A percentile compares a stretch with the other conserved stretches of the same genome.
Conservation (phyloP, 2,797 vertebrate genomes). For the Steatocranus sp. region DNA sequence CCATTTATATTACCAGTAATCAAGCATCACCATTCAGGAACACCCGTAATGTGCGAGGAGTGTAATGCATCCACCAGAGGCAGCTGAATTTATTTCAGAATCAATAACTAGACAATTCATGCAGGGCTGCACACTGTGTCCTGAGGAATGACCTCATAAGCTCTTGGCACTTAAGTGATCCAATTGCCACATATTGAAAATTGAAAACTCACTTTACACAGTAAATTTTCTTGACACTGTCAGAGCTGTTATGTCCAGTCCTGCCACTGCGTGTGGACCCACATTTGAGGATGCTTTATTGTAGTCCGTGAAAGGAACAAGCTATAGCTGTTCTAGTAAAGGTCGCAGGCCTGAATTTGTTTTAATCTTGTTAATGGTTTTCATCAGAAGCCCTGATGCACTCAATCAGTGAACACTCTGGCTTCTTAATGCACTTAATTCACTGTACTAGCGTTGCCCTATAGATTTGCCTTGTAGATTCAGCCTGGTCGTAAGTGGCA, state of each 20-base stretch:
- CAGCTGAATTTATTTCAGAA: conserved; percentile 62
- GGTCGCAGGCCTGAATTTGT: conserved; percentile 63
- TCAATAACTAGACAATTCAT: conserved; percentile 65
- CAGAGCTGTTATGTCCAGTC: conserved; percentile 30
- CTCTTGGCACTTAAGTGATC: conserved; percentile 54
- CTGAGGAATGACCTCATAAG: conserved; percentile 65
- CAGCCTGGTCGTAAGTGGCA: neutral
- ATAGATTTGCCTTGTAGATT: neutral
- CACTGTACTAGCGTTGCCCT: conserved; percentile 29
- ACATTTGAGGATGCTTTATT: conserved; percentile 42
- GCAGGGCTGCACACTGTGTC: conserved; percentile 49
- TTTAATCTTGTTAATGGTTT: conserved; percentile 74
- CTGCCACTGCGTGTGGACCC: conserved; percentile 7
- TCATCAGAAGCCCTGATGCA: conserved; percentile 65
- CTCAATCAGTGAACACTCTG: conserved; percentile 52
- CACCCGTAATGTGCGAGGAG: conserved; percentile 47
- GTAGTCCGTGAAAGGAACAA: conserved; percentile 21
- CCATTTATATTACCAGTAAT: conserved; percentile 48
- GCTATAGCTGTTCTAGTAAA: conserved; percentile 30
- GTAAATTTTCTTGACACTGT: conserved; percentile 53
- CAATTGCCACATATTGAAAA: conserved; percentile 64
- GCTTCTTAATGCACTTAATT: conserved; percentile 62
- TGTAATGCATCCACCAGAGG: conserved; percentile 56
- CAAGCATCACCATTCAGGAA: conserved; percentile 45
- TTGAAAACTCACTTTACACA: conserved; percentile 65